Base-by-base conservation (phyloP, 2,797 vertebrate species). In the Coregonus ussuriensis region DNA sequence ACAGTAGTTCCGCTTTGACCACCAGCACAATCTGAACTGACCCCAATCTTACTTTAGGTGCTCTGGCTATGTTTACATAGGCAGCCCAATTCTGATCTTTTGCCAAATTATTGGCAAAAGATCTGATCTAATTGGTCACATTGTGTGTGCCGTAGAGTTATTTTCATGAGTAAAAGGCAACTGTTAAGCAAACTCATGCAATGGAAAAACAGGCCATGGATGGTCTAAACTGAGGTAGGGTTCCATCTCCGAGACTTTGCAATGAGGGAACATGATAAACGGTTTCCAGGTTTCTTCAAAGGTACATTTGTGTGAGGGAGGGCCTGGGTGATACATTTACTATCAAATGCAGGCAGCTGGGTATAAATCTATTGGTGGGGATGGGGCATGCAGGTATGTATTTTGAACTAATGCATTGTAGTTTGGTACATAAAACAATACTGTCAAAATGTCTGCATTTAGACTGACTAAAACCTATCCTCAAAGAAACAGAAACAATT, bases 251-350 rank as follows among this genome's bases (percentile, higher is more conserved):
- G 79, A 75, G 78, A 66, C 78, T 81, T 77, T 15, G 59, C 29
- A 11, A 67, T 16, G 59, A 73, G 75, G 33, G 73, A 73, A 47
- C 66, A 21, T 73, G 81, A 84, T 77, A 83, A 84, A 87, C 71
- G 78, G 73, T 75, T 86, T 86, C 83, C 86, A 86, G 85, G 81
- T 85, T 83, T 71, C 74, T 85, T 84, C 81, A 81, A 84, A 83
- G 75, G 79, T 85, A 74, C 77, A 54, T 78, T 56, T 15, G 51
- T 74, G 54, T 75, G 73, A 71, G 31, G 70, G 74, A 78, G 71
- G 74, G 18, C 51, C 52, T 70, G 37, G 63, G 67, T 37, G 78
- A 16, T 67, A 29, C 29, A 35, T 29, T 47, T 47, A 13, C 62
- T 13, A 65, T 29, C 13, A 67, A 47, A 47, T 11, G 41, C 25